These are phyloP conservation scores for Rhipidura dahli DNA, from an alignment of 2,113 vertebrate species.

Conservation along the genomic window DNA sequence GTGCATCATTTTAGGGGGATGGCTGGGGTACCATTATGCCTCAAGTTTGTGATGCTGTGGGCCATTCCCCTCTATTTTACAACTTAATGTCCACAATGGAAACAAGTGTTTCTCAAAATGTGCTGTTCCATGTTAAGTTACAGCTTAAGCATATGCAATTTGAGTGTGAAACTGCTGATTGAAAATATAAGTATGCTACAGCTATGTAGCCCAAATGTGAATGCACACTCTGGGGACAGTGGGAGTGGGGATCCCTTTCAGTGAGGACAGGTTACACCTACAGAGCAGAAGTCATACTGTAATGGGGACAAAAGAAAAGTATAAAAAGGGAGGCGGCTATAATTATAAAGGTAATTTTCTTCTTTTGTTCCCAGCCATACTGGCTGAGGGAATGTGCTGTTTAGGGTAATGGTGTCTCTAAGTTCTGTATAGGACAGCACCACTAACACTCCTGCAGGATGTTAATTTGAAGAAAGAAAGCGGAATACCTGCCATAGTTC, in stretches of 20 bases:
- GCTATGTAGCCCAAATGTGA: neutral
- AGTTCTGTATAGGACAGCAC: neutral
- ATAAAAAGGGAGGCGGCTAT: neutral
- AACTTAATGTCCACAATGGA: neutral
- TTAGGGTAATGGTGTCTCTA: neutral
- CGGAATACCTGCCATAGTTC: neutral
- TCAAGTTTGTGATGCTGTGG: neutral
- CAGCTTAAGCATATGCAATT: neutral
- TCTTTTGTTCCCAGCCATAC: neutral
- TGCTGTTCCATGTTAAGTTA: neutral
- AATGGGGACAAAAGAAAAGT: neutral
- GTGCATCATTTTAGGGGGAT: neutral
- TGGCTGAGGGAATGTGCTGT: neutral
- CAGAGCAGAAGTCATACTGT: neutral
- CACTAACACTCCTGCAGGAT: neutral
- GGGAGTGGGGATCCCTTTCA: neutral
- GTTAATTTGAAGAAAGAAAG: neutral
- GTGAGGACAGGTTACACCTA: neutral
- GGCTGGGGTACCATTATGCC: neutral
- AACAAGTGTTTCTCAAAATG: neutral
- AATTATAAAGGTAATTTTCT: neutral
- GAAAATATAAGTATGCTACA: neutral
- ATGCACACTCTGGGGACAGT: fast-evolving
- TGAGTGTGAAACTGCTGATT: neutral
- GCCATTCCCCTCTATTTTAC: neutral